These are phyloP conservation scores for Seira ritae DNA, from an alignment of 2,888 invertebrate species.

Conservation along the genomic window DNA sequence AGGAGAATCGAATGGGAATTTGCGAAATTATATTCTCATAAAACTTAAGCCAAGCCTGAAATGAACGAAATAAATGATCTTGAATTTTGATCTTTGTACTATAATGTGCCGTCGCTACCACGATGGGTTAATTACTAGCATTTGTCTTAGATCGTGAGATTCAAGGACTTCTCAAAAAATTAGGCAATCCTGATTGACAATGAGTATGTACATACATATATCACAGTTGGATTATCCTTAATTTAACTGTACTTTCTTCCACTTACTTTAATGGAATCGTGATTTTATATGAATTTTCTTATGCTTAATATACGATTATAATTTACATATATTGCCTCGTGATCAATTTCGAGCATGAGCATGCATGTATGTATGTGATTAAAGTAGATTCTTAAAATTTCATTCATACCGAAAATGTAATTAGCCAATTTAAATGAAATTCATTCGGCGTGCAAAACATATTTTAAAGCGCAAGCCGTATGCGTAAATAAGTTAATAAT, in stretches of 20 bases:
- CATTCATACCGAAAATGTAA: conserved; percentile 21
- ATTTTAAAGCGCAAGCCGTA: too few relatives aligned
- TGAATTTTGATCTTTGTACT: conserved; percentile 1
- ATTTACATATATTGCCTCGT: neutral
- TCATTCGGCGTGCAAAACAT: too few relatives aligned
- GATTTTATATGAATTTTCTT: conserved; percentile 5
- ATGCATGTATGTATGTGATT: neutral
- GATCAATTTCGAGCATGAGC: neutral
- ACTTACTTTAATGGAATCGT: neutral
- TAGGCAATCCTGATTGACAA: conserved; percentile 17
- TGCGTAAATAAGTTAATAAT: neutral
- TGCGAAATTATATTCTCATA: neutral
- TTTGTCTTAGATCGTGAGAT: neutral
- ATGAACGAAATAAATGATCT: neutral
- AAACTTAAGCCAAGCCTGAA: neutral
- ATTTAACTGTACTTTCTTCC: neutral
- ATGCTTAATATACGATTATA: too few relatives aligned
- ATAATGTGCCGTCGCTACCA: conserved; percentile 17
- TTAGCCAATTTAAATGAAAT: conserved; percentile 9
- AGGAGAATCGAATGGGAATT: neutral
- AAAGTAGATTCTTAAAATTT: neutral
- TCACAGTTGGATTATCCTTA: neutral
- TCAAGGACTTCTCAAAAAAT: conserved; percentile 14
- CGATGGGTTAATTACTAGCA: neutral
- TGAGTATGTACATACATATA: neutral